A percentile compares a stretch with the other conserved stretches of the same genome.
These are phyloP conservation scores for Gnatocerus cornutus DNA, from an alignment of 2,888 invertebrate genomes.

Conservation along the genomic window DNA sequence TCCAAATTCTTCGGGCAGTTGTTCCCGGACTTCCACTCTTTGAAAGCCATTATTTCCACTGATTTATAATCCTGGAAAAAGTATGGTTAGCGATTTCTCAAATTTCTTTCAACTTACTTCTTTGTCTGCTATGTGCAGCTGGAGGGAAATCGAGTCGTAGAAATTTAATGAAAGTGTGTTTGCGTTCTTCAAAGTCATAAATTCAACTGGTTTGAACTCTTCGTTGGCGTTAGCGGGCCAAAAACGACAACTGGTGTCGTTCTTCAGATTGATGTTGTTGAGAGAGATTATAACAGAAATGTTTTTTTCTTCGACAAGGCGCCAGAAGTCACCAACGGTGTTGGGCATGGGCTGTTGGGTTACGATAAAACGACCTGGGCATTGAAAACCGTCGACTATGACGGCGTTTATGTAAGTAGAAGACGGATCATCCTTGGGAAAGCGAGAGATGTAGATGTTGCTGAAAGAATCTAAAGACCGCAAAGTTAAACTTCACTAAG, in stretches of 20 bases:
- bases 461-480: conserved; percentile 59
- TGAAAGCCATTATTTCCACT: conserved; percentile 58
- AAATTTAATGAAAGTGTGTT: conserved; percentile 3
- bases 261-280: conserved; percentile 66
- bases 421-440: conserved; percentile 64
- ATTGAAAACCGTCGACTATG: conserved; percentile 67
- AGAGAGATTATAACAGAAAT: conserved; percentile 68
- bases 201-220: conserved; percentile 59
- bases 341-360: conserved; percentile 70
- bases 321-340: conserved; percentile 72
- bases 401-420: conserved; percentile 72
- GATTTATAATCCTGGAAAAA: not conserved
- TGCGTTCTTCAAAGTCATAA: conserved; percentile 56
- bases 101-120: not conserved
- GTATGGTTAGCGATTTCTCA: too few relatives aligned
- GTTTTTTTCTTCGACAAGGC: conserved; percentile 68
- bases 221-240: conserved; percentile 54
- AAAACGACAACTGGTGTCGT: conserved; percentile 63
- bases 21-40: conserved; percentile 63
- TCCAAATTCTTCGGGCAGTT: conserved; percentile 59
- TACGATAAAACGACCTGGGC: conserved; percentile 67
- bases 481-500: not conserved
- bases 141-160: conserved; percentile 19
- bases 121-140: not conserved
- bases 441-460: conserved; percentile 67